Evolutionary conservation across 2,888 invertebrate species (phyloP).

Genomic region (Stegophylla sp.): DNA sequence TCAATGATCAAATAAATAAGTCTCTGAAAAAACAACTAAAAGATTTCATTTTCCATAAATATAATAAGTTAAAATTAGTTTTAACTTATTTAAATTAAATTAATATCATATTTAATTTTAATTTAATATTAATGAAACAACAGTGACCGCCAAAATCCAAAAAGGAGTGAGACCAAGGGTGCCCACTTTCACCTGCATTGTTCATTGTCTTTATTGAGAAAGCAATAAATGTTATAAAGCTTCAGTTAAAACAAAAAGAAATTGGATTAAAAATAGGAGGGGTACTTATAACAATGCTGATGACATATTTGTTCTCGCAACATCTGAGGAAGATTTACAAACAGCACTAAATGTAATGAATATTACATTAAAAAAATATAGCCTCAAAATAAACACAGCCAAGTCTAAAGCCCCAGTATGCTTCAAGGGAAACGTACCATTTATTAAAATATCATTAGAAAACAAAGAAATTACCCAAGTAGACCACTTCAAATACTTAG

Average conservation of each 20-base stretch:
- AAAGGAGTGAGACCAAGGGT: slow-evolving; percentile 13
- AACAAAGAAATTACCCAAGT: slow-evolving; percentile 17
- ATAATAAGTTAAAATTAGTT: too few species aligned
- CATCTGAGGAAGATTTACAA: background rate
- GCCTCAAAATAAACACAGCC: background rate
- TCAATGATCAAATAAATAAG: too few species aligned
- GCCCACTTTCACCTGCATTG: slow-evolving; percentile 32
- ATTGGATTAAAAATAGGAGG: slow-evolving; percentile 30
- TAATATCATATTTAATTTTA: too few species aligned
- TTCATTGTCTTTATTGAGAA: slow-evolving; percentile 39
- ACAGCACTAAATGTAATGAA: background rate
- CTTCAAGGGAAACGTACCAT: slow-evolving; percentile 4
- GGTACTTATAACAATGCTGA: slow-evolving; percentile 32
- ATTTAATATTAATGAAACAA: slow-evolving; percentile 34
- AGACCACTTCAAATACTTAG: slow-evolving; percentile 33
- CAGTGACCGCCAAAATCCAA: slow-evolving; percentile 21
- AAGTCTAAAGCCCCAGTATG: background rate
- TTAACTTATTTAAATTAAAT: too few species aligned
- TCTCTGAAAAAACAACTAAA: too few species aligned
- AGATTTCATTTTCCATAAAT: too few species aligned
- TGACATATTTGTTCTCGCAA: background rate
- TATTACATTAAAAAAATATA: background rate
- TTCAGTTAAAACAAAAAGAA: slow-evolving; percentile 23
- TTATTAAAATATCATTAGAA: slow-evolving; percentile 21
- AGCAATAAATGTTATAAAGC: slow-evolving; percentile 35